phyloP scores from a whole-genome alignment of 35 echinoderm and acorn worm genomes.

The Chiridota heheva region DNA sequence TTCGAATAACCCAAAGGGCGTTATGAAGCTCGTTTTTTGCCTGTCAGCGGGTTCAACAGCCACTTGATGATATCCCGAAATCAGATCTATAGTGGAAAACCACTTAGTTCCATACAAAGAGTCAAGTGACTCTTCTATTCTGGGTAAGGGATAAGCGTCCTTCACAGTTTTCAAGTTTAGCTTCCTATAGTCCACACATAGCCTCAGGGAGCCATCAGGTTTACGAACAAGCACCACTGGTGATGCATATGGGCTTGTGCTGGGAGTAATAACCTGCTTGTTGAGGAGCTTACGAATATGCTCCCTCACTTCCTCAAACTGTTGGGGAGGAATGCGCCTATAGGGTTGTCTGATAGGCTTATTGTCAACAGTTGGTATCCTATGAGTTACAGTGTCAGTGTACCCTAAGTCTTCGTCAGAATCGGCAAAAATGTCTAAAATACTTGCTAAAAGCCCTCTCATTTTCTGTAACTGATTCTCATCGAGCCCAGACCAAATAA shows the following conservation, averaged over 20 bases:
- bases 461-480: not conserved
- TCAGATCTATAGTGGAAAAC: conserved; percentile 52
- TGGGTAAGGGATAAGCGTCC: conserved; percentile 51
- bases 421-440: conserved; percentile 44
- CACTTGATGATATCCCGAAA: conserved; percentile 46
- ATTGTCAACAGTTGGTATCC: conserved; percentile 38
- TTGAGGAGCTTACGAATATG: conserved; percentile 46
- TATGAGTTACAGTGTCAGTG: conserved; percentile 1
- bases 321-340: conserved; percentile 39
- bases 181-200: conserved; percentile 68
- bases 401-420: conserved; percentile 42
- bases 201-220: conserved; percentile 36
- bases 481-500: not conserved
- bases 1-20: conserved; percentile 52
- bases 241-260: conserved; percentile 39
- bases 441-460: not conserved
- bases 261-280: conserved; percentile 15
- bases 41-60: conserved; percentile 25
- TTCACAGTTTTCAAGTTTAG: conserved; percentile 39
- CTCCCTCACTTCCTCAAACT: conserved; percentile 33
- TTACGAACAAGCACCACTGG: conserved; percentile 44
- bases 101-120: conserved; percentile 42
- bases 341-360: conserved; percentile 42
- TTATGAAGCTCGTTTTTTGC: conserved; percentile 39
- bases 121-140: conserved; percentile 62